Evolutionary conservation across 2,888 invertebrate species (phyloP).

Genomic region (Ichneumoninae sp.): DNA sequence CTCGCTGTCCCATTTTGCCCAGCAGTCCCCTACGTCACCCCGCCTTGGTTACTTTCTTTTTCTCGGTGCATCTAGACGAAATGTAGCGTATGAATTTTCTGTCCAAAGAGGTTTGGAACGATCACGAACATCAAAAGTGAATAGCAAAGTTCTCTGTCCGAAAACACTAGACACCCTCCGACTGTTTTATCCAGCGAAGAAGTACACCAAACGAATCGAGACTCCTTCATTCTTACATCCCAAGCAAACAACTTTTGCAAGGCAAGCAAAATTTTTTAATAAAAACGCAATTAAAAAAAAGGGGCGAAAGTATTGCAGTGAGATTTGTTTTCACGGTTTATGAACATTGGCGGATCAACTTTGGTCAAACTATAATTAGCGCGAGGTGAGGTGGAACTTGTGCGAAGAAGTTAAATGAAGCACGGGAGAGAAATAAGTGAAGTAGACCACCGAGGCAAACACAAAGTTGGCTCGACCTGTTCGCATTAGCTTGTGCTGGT

Average conservation of each 20-base stretch:
- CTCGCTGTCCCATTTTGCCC: too few relatives aligned
- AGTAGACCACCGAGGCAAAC: slow-evolving; percentile 43
- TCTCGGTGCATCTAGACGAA: neutral
- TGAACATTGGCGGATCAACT: neutral
- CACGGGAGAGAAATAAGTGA: slow-evolving; percentile 19
- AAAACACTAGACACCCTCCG: neutral
- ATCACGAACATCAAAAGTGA: neutral
- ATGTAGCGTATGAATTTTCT: neutral
- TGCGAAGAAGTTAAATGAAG: slow-evolving; percentile 44
- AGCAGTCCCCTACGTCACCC: too few relatives aligned
- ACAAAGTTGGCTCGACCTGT: slow-evolving; percentile 54
- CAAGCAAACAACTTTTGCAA: neutral
- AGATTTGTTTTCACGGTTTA: neutral
- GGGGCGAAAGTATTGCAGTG: neutral
- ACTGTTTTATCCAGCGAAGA: neutral
- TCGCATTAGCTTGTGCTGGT: slow-evolving; percentile 22
- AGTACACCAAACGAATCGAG: neutral
- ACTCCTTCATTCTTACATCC: neutral
- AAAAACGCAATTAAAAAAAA: neutral
- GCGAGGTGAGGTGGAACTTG: slow-evolving; percentile 4
- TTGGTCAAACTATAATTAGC: neutral
- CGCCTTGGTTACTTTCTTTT: too few relatives aligned
- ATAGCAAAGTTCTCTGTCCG: neutral
- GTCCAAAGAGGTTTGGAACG: neutral
- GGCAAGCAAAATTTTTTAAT: neutral